Evolutionary conservation across 2,888 invertebrate genomes (phyloP).

Genomic region (Tiliacea citrago): DNA sequence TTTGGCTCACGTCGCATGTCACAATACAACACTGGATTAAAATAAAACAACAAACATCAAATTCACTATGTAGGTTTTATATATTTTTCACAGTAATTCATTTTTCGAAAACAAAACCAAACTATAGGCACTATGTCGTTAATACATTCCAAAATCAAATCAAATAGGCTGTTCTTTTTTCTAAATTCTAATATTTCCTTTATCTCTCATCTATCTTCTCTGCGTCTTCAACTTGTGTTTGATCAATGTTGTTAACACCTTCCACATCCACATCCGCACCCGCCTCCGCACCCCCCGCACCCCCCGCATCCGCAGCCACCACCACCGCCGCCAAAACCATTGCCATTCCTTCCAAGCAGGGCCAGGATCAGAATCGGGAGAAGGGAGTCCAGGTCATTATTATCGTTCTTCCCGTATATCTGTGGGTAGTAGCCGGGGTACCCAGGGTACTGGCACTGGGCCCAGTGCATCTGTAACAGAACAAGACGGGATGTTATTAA

Average conservation of each 20-base stretch:
- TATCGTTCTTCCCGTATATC: slow-evolving; percentile 46
- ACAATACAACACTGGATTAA: not conserved
- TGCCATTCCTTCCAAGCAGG: slow-evolving; percentile 60
- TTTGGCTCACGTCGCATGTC: not conserved
- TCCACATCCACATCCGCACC: slow-evolving; percentile 33
- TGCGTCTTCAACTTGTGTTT: slow-evolving; percentile 6
- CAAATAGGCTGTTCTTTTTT: not conserved
- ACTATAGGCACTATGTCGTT: not conserved
- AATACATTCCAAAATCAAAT: slow-evolving; percentile 10
- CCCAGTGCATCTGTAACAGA: slow-evolving; percentile 71
- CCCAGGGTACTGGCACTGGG: slow-evolving; percentile 68
- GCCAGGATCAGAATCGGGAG: slow-evolving; percentile 74
- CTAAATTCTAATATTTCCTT: not conserved
- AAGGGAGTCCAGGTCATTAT: slow-evolving; percentile 71
- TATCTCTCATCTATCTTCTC: no score
- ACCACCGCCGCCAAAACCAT: slow-evolving; percentile 60
- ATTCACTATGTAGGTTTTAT: slow-evolving; percentile 8
- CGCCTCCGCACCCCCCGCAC: slow-evolving; percentile 40
- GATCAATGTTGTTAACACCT: slow-evolving; percentile 28
- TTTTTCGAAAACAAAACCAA: slow-evolving; percentile 14
- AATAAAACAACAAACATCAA: slow-evolving; percentile 38
- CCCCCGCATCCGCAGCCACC: slow-evolving; percentile 54
- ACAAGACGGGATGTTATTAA: slow-evolving; percentile 30
- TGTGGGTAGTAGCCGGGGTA: slow-evolving; percentile 61
- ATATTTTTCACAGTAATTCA: not conserved